Conservation (phyloP, 2,113 vertebrate genomes). For the Aldabrachelys gigantea region DNA sequence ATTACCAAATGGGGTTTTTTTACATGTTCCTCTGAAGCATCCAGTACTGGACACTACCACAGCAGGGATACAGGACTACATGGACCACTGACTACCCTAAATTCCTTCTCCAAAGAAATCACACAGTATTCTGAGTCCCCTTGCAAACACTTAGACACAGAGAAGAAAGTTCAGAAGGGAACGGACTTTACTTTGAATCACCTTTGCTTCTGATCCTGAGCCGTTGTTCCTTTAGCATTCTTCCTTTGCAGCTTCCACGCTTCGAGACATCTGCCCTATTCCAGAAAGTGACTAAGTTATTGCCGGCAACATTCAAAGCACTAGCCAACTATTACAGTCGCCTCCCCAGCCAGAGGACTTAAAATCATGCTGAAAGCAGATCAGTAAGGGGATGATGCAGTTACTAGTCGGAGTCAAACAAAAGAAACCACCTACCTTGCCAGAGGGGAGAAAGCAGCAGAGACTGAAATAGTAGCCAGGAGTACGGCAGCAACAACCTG, state of each 20-base stretch:
- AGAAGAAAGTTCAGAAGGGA: not conserved
- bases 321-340: not conserved
- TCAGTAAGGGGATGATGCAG: not conserved
- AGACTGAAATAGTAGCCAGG: not conserved
- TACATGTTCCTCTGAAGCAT: not conserved
- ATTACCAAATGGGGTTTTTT: not conserved
- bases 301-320: not conserved
- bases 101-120: not conserved
- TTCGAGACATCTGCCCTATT: not conserved
- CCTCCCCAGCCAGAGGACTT: no score
- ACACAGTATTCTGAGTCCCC: accelerated
- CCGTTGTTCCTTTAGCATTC: not conserved
- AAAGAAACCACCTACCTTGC: not conserved
- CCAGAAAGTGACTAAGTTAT: not conserved
- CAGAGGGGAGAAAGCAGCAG: not conserved
- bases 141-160: accelerated
- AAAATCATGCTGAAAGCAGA: not conserved
- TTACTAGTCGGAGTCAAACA: not conserved
- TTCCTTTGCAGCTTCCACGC: no score
- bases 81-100: accelerated
- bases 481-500: not conserved
- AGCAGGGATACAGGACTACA: accelerated
- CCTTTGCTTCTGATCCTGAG: not conserved
- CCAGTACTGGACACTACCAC: accelerated
- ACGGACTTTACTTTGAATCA: not conserved